phyloP scores from a whole-genome alignment of 2,113 vertebrate species.

The Neodontobutis hainanensis region DNA sequence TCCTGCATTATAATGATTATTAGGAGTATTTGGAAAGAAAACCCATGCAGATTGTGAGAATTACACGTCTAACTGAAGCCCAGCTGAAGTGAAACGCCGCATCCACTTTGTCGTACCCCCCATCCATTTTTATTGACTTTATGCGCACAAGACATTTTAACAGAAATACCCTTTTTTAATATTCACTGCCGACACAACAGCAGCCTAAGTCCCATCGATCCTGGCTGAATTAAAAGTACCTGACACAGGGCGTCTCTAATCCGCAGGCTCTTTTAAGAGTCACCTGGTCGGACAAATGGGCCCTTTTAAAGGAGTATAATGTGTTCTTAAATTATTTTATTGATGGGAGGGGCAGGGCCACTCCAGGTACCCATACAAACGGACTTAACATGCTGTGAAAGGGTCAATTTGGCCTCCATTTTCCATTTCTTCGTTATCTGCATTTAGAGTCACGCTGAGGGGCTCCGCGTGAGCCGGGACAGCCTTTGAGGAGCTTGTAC shows the following conservation, averaged over 20 bases:
- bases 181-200: conserved; percentile 76
- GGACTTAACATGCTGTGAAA: conserved; percentile 92
- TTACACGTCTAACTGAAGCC: conserved; percentile 15
- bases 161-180: conserved; percentile 75
- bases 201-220: conserved; percentile 80
- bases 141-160: conserved; percentile 72
- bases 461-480: conserved; percentile 72
- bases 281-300: conserved; percentile 98
- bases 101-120: conserved; percentile 42
- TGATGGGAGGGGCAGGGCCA: conserved; percentile 90
- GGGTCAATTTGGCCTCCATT: conserved; percentile 98
- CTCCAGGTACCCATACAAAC: conserved; percentile 95
- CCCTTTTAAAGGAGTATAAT: conserved; percentile 96
- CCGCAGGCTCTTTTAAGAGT: conserved; percentile 96
- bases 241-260: conserved; percentile 84
- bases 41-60: conserved; percentile 28
- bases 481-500: conserved; percentile 74
- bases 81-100: conserved; percentile 4
- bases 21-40: conserved; percentile 20
- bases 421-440: conserved; percentile 92
- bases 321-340: conserved; percentile 99
- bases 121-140: conserved; percentile 70
- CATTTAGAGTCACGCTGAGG: conserved; percentile 86
- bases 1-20: conserved; percentile 27
- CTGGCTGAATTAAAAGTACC: conserved; percentile 82